These are phyloP conservation scores for Drosophila albomicans DNA, from an alignment of 1,140 invertebrate genomes.

Conservation along the genomic window DNA sequence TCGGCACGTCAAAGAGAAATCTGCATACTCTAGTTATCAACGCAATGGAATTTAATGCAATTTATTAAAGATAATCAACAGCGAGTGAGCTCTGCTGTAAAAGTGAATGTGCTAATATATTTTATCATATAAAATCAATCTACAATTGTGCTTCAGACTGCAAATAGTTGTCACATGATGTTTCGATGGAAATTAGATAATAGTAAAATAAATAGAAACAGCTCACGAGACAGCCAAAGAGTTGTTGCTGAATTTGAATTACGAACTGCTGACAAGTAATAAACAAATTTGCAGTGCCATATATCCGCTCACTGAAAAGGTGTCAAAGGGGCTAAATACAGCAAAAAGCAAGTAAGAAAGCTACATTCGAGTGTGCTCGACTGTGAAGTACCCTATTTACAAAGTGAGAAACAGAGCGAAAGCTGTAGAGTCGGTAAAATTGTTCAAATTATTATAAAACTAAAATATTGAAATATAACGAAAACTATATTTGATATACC, in stretches of 20 bases:
- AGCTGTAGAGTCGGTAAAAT: no score
- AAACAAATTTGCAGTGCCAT: conserved; percentile 44
- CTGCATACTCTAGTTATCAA: neutral
- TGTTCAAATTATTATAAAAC: no score
- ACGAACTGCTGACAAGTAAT: conserved; percentile 29
- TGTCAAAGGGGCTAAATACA: conserved; percentile 12
- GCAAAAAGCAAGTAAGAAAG: neutral
- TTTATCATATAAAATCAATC: conserved; percentile 12
- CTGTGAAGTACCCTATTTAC: no score
- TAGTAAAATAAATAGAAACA: conserved; percentile 31
- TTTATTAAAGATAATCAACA: conserved; percentile 11
- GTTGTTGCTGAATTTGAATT: conserved; percentile 7
- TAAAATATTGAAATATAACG: no score
- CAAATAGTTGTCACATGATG: conserved; percentile 41
- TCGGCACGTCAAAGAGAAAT: neutral
- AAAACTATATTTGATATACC: no score
- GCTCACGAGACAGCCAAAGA: conserved; percentile 30
- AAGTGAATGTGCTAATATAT: conserved; percentile 26
- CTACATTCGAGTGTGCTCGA: no score
- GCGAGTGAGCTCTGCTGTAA: neutral
- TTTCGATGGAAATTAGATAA: conserved; percentile 36
- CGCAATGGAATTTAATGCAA: conserved; percentile 13
- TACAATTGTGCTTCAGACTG: conserved; percentile 5
- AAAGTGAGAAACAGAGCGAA: no score
- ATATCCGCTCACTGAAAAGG: neutral